Conservation (phyloP, 2,797 vertebrate genomes). For the Rhinatrema bivittatum region DNA sequence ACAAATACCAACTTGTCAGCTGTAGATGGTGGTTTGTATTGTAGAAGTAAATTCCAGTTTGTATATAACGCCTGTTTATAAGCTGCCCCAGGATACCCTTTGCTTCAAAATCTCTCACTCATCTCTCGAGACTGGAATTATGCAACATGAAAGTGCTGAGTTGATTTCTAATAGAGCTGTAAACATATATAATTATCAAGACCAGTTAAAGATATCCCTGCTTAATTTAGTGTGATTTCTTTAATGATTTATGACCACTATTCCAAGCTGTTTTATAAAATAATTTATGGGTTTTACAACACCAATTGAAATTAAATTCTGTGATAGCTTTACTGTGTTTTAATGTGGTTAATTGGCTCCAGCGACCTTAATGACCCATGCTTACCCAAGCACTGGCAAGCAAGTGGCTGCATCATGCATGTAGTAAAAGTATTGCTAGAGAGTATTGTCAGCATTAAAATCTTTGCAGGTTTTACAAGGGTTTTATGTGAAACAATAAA, state of each 20-base stretch:
- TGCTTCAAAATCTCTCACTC: too few species aligned
- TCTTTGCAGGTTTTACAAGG: conserved; percentile 20
- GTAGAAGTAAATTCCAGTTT: too few species aligned
- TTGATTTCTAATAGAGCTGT: too few species aligned
- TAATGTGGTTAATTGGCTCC: conserved; percentile 19
- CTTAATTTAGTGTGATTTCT: too few species aligned
- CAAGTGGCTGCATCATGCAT: conserved; percentile 1
- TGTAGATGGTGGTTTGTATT: too few species aligned
- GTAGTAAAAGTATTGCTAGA: conserved; percentile 27
- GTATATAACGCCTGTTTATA: too few species aligned
- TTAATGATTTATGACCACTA: conserved; percentile 2
- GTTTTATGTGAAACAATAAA: conserved; percentile 38
- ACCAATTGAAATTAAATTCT: conserved; percentile 21
- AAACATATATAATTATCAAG: too few species aligned
- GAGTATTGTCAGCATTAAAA: conserved; percentile 18
- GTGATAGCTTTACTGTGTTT: conserved; percentile 20
- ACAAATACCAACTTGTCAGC: too few species aligned
- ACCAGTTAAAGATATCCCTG: too few species aligned
- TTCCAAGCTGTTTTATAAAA: conserved; percentile 18
- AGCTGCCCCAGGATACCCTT: too few species aligned
- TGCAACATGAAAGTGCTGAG: too few species aligned
- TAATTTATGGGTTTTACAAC: conserved; percentile 14
- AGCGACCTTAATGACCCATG: conserved; percentile 10
- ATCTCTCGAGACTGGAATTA: too few species aligned
- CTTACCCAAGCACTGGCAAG: conserved; percentile 5